Evolutionary conservation across 2,797 vertebrate genomes (phyloP).

Genomic region (Lacerta bilineata): DNA sequence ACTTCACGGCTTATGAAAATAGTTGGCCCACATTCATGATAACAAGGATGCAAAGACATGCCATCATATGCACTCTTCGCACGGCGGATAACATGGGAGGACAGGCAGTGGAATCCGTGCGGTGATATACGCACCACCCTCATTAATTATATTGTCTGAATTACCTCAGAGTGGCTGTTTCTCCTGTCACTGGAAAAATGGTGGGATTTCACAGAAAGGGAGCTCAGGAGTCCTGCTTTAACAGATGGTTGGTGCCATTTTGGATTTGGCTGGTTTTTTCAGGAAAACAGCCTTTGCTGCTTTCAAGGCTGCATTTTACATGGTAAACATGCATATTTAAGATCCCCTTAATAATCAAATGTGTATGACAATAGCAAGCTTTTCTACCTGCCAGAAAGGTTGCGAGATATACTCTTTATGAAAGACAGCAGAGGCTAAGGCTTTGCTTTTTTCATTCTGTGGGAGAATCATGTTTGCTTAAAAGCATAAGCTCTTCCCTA

Average conservation of each 20-base stretch:
- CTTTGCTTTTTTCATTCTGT: background rate
- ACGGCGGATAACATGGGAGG: background rate
- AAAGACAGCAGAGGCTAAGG: background rate
- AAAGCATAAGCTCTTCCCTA: background rate
- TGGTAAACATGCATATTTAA: constrained; percentile 32
- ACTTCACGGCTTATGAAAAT: background rate
- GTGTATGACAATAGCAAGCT: constrained; percentile 8
- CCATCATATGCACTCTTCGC: constrained; percentile 1
- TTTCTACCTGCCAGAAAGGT: constrained; percentile 3
- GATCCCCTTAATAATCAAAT: constrained; percentile 35
- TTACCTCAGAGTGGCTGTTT: constrained; percentile 31
- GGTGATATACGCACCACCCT: constrained; percentile 13
- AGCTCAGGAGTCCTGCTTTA: constrained; percentile 25
- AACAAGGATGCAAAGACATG: constrained; percentile 4
- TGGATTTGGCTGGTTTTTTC: constrained; percentile 30
- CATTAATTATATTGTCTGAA: constrained; percentile 39
- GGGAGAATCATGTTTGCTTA: background rate
- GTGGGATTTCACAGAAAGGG: constrained; percentile 19
- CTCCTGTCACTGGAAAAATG: constrained; percentile 39
- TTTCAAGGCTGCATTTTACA: constrained; percentile 30
- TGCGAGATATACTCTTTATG: background rate
- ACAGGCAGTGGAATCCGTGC: constrained; percentile 14
- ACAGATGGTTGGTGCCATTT: constrained; percentile 52
- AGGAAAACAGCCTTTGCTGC: constrained; percentile 8
- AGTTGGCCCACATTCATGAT: background rate